Percentiles rank a stretch among this genome's conserved stretches.
phyloP scores from a whole-genome alignment of 2,888 invertebrate species.

The Conomelus anceps region DNA sequence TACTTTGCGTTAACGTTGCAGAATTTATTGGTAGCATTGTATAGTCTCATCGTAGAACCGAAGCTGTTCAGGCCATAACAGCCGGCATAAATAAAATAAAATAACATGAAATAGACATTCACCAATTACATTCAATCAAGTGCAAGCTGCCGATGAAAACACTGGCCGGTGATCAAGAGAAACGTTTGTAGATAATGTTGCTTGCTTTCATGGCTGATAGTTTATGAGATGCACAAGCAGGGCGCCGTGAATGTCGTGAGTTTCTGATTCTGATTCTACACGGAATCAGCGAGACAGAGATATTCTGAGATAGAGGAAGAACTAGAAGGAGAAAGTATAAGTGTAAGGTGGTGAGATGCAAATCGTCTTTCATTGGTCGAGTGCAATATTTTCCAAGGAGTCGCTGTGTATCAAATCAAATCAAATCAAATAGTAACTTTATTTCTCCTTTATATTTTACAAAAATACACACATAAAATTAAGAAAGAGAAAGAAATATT shows the following conservation, averaged over 20 bases:
- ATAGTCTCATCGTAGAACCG: background rate
- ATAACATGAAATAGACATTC: too few species aligned
- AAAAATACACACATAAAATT: too few species aligned
- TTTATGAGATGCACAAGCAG: background rate
- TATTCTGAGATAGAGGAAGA: too few species aligned
- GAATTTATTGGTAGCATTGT: background rate
- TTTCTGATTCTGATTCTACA: background rate
- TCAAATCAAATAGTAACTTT: too few species aligned
- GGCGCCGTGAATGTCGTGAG: background rate
- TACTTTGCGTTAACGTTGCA: background rate
- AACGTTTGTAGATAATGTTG: background rate
- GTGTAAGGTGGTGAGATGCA: background rate
- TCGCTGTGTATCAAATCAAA: background rate
- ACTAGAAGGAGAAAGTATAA: too few species aligned
- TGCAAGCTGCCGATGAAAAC: background rate
- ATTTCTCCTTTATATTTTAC: too few species aligned
- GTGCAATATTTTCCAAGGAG: background rate
- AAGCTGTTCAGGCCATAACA: background rate
- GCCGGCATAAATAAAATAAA: background rate
- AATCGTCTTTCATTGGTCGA: background rate
- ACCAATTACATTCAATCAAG: background rate
- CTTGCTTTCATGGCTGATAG: too few species aligned
- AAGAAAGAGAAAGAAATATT: too few species aligned
- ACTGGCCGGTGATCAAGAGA: background rate
- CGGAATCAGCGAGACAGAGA: background rate